These are phyloP conservation scores for Drosophila paranaensis DNA, from an alignment of 2,888 invertebrate species.

Conservation along the genomic window DNA sequence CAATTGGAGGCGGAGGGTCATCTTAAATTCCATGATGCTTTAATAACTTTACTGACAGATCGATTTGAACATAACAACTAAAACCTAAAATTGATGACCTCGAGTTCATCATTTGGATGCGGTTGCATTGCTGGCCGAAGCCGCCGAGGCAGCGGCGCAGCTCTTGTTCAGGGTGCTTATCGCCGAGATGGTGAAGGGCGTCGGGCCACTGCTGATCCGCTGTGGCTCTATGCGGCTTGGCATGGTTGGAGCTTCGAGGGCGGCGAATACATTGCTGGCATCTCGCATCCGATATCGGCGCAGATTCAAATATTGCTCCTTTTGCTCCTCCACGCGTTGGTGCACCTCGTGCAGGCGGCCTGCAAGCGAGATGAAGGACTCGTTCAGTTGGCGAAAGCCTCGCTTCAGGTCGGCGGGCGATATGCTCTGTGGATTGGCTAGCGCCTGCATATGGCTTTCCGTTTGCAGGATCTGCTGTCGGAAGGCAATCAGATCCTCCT, in stretches of 20 bases:
- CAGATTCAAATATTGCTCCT: slow-evolving; percentile 93
- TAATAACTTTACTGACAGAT: slow-evolving; percentile 44
- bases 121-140: slow-evolving; percentile 50
- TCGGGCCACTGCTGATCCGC: slow-evolving; percentile 87
- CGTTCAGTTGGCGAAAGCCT: slow-evolving; percentile 93
- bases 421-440: slow-evolving; percentile 87
- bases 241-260: slow-evolving; percentile 81
- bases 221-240: slow-evolving; percentile 70
- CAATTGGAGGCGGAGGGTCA: too few species aligned
- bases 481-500: slow-evolving; percentile 88
- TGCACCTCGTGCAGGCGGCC: slow-evolving; percentile 94
- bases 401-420: slow-evolving; percentile 91
- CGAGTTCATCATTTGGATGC: slow-evolving; percentile 43
- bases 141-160: slow-evolving; percentile 52
- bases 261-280: slow-evolving; percentile 90
- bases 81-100: slow-evolving; percentile 8
- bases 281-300: slow-evolving; percentile 90
- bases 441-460: slow-evolving; percentile 89
- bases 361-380: slow-evolving; percentile 94
- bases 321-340: slow-evolving; percentile 90
- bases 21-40: background rate
- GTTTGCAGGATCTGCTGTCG: slow-evolving; percentile 90
- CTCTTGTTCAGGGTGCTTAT: slow-evolving; percentile 80
- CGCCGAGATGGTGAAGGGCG: slow-evolving; percentile 86
- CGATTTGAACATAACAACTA: slow-evolving; percentile 27